Percentiles rank a stretch among this genome's conserved stretches.
phyloP scores from a whole-genome alignment of 2,797 vertebrate species.

The Epinephelus coioides region DNA sequence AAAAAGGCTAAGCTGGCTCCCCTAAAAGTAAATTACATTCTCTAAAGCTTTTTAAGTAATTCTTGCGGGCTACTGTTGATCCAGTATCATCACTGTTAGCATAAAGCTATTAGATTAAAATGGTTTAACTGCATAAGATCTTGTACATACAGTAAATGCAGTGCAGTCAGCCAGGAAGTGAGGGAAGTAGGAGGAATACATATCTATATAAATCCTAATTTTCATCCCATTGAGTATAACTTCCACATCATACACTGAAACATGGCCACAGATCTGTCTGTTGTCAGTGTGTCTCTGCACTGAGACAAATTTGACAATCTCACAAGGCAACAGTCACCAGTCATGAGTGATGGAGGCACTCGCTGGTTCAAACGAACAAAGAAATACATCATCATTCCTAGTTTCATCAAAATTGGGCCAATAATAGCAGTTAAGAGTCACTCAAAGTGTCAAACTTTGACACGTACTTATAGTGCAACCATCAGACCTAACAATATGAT shows the following conservation, averaged over 20 bases:
- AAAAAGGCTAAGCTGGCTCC: slow-evolving; percentile 19
- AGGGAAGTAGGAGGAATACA: background rate
- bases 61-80: slow-evolving; percentile 50
- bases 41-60: slow-evolving; percentile 56
- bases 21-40: slow-evolving; percentile 43
- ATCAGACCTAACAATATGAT: background rate
- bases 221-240: slow-evolving; percentile 4
- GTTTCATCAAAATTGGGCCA: slow-evolving; percentile 13
- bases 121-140: slow-evolving; percentile 56
- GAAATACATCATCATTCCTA: slow-evolving; percentile 17
- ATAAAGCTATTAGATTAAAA: slow-evolving; percentile 65
- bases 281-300: slow-evolving; percentile 12
- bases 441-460: slow-evolving; percentile 18
- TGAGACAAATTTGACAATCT: slow-evolving; percentile 31
- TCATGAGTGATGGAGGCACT: slow-evolving; percentile 17
- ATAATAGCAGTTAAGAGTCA: slow-evolving; percentile 17
- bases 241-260: background rate
- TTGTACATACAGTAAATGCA: slow-evolving; percentile 52
- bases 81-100: slow-evolving; percentile 56
- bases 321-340: slow-evolving; percentile 10
- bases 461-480: background rate
- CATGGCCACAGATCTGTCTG: background rate
- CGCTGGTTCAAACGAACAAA: background rate
- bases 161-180: slow-evolving; percentile 14
- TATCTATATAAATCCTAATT: slow-evolving; percentile 1